Evolutionary conservation across 1,140 invertebrate species (phyloP).

Genomic region (Caerostris extrusa): DNA sequence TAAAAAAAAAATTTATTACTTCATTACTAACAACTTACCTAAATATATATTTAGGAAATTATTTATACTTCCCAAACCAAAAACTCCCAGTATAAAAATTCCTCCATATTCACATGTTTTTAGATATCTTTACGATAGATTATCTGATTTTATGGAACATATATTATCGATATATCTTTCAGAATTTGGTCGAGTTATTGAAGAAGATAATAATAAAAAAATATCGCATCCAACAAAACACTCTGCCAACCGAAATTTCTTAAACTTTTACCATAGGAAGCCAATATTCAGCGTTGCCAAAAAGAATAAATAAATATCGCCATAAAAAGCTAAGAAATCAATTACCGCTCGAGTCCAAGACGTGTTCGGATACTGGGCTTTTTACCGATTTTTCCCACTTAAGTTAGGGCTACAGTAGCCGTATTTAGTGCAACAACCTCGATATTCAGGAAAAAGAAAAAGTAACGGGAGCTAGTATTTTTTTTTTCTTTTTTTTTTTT

Average conservation of each 20-base stretch:
- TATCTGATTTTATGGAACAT: background rate
- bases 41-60: too few species aligned
- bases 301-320: slow-evolving; percentile 32
- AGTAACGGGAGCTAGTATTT: background rate
- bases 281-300: background rate
- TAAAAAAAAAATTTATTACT: too few species aligned
- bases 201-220: slow-evolving; percentile 9
- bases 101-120: too few species aligned
- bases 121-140: background rate
- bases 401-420: background rate
- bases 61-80: too few species aligned
- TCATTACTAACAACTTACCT: too few species aligned
- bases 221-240: background rate
- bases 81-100: too few species aligned
- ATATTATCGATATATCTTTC: background rate
- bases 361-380: background rate
- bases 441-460: background rate
- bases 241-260: background rate
- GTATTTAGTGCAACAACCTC: slow-evolving; percentile 9
- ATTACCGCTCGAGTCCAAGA: background rate
- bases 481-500: background rate
- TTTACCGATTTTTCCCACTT: slow-evolving; percentile 33
- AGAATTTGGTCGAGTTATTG: background rate
- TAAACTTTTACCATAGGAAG: slow-evolving; percentile 28
- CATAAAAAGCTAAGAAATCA: slow-evolving; percentile 38